phyloP scores from a whole-genome alignment of 2,797 vertebrate genomes.

The Catostomus latipinnis region DNA sequence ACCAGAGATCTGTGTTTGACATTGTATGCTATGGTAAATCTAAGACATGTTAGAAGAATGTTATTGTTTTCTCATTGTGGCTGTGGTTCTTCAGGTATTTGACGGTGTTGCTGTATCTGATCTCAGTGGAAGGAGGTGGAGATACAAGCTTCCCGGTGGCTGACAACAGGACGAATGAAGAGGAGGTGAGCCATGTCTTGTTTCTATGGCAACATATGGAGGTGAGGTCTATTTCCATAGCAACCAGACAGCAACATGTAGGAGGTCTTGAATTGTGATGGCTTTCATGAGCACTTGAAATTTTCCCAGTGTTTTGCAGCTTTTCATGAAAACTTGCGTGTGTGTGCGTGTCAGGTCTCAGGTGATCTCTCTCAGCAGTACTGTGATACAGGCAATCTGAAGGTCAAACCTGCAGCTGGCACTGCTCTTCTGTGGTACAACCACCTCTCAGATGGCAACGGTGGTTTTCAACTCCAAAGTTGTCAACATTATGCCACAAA shows the following conservation, averaged over 20 bases:
- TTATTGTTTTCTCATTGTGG: not conserved
- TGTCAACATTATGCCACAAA: no score
- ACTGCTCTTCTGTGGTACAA: constrained; percentile 98
- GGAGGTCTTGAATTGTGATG: not conserved
- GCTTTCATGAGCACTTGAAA: not conserved
- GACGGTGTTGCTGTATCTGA: constrained; percentile 91
- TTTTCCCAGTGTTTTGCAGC: not conserved
- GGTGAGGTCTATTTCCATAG: constrained; percentile 23
- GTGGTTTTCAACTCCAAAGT: constrained; percentile 65
- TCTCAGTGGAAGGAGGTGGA: constrained; percentile 89
- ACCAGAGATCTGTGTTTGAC: not conserved
- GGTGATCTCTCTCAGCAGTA: constrained; percentile 91
- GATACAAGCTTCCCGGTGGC: constrained; percentile 94
- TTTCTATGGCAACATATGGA: constrained; percentile 32
- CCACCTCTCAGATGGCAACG: constrained; percentile 95
- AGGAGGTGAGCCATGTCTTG: constrained; percentile 80
- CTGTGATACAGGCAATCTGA: constrained; percentile 90
- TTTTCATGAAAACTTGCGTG: not conserved
- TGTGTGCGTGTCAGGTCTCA: constrained; percentile 79
- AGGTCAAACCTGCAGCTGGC: constrained; percentile 88
- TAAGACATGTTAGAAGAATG: not conserved
- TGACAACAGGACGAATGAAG: constrained; percentile 94
- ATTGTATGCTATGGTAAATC: not conserved
- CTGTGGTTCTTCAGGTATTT: constrained; percentile 80
- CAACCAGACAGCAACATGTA: constrained; percentile 28